Base-by-base conservation (phyloP, 2,888 invertebrate species). In the Drosophila lutescens region DNA sequence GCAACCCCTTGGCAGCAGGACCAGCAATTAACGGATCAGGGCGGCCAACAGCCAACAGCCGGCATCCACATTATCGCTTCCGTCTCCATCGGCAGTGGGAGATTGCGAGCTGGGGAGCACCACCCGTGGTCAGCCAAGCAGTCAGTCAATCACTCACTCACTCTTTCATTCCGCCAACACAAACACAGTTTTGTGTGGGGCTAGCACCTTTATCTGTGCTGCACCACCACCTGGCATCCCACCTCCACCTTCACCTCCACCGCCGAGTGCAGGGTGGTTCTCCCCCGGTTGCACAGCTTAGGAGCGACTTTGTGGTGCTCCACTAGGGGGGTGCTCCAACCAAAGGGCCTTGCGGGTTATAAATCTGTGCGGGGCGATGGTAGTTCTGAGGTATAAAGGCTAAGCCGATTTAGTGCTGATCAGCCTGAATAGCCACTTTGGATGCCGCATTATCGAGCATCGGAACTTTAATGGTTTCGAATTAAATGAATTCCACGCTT, bases 1-100 rank as follows among this genome's bases (percentile, higher is more conserved):
- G n/a, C 36, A 51, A 26, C 44, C 44, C 34, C 50, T 41, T 34
- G 59, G 20, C 43, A 32, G 46, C 56, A 46, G 47, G 34, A 53
- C 38, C 63, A 17, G 54, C 65, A 65, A 66, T 66, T 66, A 65
- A 47, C 65, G 46, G 65, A 54, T 65, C 46, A 46, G 54, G 32
- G 46, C 38, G 38, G 44, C 23, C n/a, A 12, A 38, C n/a, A 57
- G 44, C 23, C n/a, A 12, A 38, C n/a, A 57, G 38, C 10, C 50
- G 30, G 32, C 26, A 46, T 30, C 30, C 51, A 36, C 59, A 62
- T 59, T 44, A 61, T 58, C 58, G 58, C 30, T 61, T 58, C 32
- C 58, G 23, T 38, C 58, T 30, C 17, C 40, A 50, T 20, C 20
- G 47, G 26, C 2, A 26, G 5, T 6, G 26, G 26, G 26, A 26